These are phyloP conservation scores for Canis aureus DNA, from an alignment of 2,113 vertebrate genomes.

Conservation along the genomic window DNA sequence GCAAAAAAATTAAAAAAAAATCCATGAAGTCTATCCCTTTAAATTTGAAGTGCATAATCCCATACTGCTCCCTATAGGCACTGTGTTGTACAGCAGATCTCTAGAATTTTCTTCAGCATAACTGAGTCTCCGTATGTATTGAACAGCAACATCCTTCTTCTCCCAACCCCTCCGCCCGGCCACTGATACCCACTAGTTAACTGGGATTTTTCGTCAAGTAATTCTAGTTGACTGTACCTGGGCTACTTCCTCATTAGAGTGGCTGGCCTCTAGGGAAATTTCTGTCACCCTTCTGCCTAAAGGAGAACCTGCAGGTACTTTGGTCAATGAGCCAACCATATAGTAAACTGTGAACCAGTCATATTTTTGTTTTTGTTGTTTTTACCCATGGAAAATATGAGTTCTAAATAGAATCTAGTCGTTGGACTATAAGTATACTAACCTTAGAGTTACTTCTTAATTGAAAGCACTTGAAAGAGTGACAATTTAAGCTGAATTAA, in stretches of 20 bases:
- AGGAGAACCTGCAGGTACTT: neutral
- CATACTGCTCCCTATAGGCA: neutral
- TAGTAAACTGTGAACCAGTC: neutral
- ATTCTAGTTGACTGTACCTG: neutral
- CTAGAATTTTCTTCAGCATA: neutral
- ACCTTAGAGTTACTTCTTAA: slow-evolving; percentile 38
- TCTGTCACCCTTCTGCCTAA: neutral
- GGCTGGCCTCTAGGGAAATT: neutral
- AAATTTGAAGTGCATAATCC: neutral
- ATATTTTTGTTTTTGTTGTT: neutral
- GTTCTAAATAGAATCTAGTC: slow-evolving; percentile 31
- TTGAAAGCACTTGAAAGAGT: slow-evolving; percentile 55
- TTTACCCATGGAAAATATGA: neutral
- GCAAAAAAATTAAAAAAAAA: neutral
- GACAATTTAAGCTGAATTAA: slow-evolving; percentile 54
- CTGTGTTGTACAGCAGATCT: neutral
- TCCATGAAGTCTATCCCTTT: neutral
- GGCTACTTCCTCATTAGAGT: neutral
- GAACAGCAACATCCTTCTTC: neutral
- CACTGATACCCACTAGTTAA: neutral
- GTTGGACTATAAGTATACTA: neutral
- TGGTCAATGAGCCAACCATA: neutral
- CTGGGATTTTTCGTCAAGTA: neutral
- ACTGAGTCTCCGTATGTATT: neutral
- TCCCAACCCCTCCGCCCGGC: neutral